phyloP scores from a whole-genome alignment of 2,888 invertebrate species.

The Aphidoletes aphidimyza region DNA sequence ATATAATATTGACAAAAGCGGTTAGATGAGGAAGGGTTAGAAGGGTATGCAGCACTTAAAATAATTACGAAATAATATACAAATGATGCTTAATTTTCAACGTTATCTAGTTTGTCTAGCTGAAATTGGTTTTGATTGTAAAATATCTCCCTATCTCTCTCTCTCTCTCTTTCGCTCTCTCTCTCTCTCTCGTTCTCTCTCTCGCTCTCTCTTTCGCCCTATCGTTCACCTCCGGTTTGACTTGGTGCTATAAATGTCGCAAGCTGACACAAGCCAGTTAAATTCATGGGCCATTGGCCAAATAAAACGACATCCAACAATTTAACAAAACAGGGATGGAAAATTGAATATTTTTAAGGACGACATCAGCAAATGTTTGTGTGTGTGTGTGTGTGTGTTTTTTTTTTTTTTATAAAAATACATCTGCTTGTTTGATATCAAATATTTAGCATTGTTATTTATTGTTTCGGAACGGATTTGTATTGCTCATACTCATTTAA shows the following conservation, averaged over 20 bases:
- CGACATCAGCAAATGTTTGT: not conserved
- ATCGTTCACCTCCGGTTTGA: not conserved
- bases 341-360: not conserved
- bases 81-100: conserved; percentile 54
- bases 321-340: not conserved
- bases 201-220: no score
- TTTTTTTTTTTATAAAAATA: no score
- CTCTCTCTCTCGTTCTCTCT: no score
- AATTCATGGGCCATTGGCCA: not conserved
- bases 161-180: not conserved
- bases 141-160: conserved; percentile 20
- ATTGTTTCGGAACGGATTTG: conserved; percentile 48
- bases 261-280: not conserved
- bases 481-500: not conserved
- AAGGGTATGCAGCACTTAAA: not conserved
- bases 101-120: conserved; percentile 11
- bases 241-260: not conserved
- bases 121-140: conserved; percentile 41
- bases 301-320: not conserved
- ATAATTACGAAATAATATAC: conserved; percentile 34
- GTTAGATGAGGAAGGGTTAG: no score
- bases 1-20: no score
- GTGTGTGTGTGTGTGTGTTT: no score
- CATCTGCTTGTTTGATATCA: conserved; percentile 53
- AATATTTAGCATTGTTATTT: conserved; percentile 55